Conservation (phyloP, 2,888 invertebrate genomes). For the Desoria tigrina region DNA sequence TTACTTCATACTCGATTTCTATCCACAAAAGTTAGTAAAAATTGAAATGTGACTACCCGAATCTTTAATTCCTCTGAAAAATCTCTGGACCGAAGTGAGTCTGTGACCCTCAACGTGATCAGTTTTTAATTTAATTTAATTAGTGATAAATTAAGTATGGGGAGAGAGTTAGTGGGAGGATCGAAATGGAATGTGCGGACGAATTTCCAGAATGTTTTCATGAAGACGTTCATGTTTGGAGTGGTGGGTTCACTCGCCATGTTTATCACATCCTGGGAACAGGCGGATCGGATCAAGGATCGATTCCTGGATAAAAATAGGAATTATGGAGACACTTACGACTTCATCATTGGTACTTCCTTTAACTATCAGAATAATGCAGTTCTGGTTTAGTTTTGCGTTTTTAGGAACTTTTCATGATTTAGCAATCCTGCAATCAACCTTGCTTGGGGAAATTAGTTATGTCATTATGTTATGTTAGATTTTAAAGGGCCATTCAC, state of each 20-base stretch:
- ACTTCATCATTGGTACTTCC: constrained; percentile 41
- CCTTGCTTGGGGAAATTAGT: neutral
- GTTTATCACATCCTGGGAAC: constrained; percentile 39
- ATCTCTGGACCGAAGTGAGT: too few relatives aligned
- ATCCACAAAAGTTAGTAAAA: too few relatives aligned
- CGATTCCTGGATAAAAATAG: constrained; percentile 28
- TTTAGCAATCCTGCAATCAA: too few relatives aligned
- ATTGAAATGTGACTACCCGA: too few relatives aligned
- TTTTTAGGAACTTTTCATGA: too few relatives aligned
- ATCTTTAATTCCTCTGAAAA: too few relatives aligned
- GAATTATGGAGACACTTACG: constrained; percentile 36
- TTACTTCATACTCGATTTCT: too few relatives aligned
- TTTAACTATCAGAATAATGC: neutral
- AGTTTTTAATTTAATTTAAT: too few relatives aligned
- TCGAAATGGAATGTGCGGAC: neutral
- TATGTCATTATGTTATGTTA: too few relatives aligned
- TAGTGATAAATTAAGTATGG: too few relatives aligned
- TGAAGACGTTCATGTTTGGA: constrained; percentile 37
- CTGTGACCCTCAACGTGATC: too few relatives aligned
- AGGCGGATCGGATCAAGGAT: constrained; percentile 33
- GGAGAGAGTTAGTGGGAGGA: too few relatives aligned
- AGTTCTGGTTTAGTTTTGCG: neutral
- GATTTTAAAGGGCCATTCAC: neutral
- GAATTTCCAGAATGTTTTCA: constrained; percentile 7
- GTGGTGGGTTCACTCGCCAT: constrained; percentile 32